These are phyloP conservation scores for Trigoniulus corallinus DNA, from an alignment of 1,140 invertebrate species.

Conservation along the genomic window DNA sequence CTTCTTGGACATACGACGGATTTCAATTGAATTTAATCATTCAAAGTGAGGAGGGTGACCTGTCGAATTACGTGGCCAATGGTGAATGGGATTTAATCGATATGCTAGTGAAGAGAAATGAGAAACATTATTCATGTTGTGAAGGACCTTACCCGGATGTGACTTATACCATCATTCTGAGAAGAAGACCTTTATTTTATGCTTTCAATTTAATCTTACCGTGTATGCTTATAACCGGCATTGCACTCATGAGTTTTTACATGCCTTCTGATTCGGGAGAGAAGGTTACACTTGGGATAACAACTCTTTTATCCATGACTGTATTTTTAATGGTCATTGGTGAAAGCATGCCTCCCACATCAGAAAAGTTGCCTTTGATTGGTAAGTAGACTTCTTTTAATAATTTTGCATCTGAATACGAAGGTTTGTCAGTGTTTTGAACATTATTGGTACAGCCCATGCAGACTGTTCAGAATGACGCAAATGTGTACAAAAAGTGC, in stretches of 20 bases:
- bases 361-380: slow-evolving; percentile 38
- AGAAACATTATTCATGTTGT: slow-evolving; percentile 34
- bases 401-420: no score
- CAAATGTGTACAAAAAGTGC: no score
- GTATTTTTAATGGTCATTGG: slow-evolving; percentile 46
- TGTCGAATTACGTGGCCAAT: slow-evolving; percentile 32
- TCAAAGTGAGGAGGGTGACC: slow-evolving; percentile 21
- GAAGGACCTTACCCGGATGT: slow-evolving; percentile 38
- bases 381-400: slow-evolving; percentile 25
- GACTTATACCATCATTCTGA: slow-evolving; percentile 30
- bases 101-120: slow-evolving; percentile 27
- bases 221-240: slow-evolving; percentile 36
- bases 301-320: slow-evolving; percentile 42
- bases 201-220: slow-evolving; percentile 40
- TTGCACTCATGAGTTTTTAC: slow-evolving; percentile 38
- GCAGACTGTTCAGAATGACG: no score
- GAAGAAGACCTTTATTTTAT: slow-evolving; percentile 39
- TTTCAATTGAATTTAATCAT: slow-evolving; percentile 24
- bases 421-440: no score
- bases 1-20: slow-evolving; percentile 40
- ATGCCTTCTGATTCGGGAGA: slow-evolving; percentile 38
- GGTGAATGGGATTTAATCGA: slow-evolving; percentile 40
- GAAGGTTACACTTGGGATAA: slow-evolving; percentile 35
- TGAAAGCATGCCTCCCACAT: slow-evolving; percentile 42
- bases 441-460: no score